phyloP scores from a whole-genome alignment of 2,888 invertebrate species.

The Drosophila mercatorum region DNA sequence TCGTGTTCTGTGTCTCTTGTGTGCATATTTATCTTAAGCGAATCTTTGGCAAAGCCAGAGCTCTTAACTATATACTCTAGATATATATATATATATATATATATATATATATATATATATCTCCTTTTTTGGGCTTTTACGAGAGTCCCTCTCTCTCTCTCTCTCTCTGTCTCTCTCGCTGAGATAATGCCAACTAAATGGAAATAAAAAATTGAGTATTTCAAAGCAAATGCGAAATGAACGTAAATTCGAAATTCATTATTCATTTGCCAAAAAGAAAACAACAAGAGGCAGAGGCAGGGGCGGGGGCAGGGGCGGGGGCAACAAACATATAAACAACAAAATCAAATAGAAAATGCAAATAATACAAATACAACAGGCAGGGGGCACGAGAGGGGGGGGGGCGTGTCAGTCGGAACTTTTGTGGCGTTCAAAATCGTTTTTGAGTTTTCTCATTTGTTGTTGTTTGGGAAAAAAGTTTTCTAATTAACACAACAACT shows the following conservation, averaged over 20 bases:
- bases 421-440: slow-evolving; percentile 74
- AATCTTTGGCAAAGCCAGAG: slow-evolving; percentile 43
- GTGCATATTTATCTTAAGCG: slow-evolving; percentile 46
- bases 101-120: neutral
- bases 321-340: slow-evolving; percentile 44
- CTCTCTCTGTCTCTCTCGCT: neutral
- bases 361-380: slow-evolving; percentile 61
- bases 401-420: slow-evolving; percentile 31
- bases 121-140: slow-evolving; percentile 4
- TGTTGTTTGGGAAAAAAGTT: slow-evolving; percentile 77
- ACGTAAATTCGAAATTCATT: slow-evolving; percentile 76
- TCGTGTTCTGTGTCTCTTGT: slow-evolving; percentile 31
- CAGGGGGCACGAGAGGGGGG: neutral
- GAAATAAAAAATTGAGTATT: slow-evolving; percentile 19
- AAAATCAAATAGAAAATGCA: slow-evolving; percentile 76
- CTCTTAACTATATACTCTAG: slow-evolving; percentile 19
- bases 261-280: slow-evolving; percentile 64
- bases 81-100: neutral
- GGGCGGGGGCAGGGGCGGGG: neutral
- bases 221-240: slow-evolving; percentile 43
- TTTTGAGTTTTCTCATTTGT: slow-evolving; percentile 70
- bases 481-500: slow-evolving; percentile 81
- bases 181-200: slow-evolving; percentile 30
- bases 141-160: neutral
- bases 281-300: slow-evolving; percentile 7